Base-by-base conservation (phyloP, 2,797 vertebrate species). In the Acanthopagrus latus region DNA sequence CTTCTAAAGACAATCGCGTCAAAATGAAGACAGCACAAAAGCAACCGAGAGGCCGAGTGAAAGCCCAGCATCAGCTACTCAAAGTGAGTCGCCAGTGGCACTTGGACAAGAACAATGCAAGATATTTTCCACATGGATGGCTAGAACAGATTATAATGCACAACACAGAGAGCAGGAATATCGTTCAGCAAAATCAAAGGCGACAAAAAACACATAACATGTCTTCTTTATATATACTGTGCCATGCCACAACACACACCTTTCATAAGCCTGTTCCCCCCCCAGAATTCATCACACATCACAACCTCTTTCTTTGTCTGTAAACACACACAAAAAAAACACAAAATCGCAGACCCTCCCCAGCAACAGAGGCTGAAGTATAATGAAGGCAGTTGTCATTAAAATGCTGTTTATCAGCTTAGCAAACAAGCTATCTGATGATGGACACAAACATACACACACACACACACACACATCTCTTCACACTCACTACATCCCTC, bases 321-420 rank as follows among this genome's bases (percentile, higher is more conserved):
- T 38, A 23, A 13, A 52, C 27, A 38, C 54, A n/a, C n/a, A n/a
- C n/a, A n/a, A 62, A 29, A 46, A 52, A 71, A 21, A 73, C 16
- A 71, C 43, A 54, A 59, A 83, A 83, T 64, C 43, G 51, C 10
- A 51, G 4, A 38, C 14, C 1, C 38, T 41, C 27, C 33, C 18
- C 44, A 62, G 64, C 58, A 58, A 59, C 60, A 54, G 50, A 52
- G 27, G 23, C 65, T 64, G 20, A 76, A 73, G 75, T 76, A 76
- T 71, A 75, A 81, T 81, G 78, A 85, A 59, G 71, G 59, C 59
- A 59, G 59, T 43, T 64, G 67, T 79, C 29, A 67, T 82, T 78
- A 69, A 84, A 82, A 67, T 29, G 10, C 17, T 78, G 67, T 85
- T 88, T 84, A 82, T 84, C 18, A 64, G 69, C 64, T 66, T 59